A percentile compares a stretch with the other conserved stretches of the same genome.
phyloP scores from a whole-genome alignment of 2,888 invertebrate genomes.

The Geophilus truncorum region DNA sequence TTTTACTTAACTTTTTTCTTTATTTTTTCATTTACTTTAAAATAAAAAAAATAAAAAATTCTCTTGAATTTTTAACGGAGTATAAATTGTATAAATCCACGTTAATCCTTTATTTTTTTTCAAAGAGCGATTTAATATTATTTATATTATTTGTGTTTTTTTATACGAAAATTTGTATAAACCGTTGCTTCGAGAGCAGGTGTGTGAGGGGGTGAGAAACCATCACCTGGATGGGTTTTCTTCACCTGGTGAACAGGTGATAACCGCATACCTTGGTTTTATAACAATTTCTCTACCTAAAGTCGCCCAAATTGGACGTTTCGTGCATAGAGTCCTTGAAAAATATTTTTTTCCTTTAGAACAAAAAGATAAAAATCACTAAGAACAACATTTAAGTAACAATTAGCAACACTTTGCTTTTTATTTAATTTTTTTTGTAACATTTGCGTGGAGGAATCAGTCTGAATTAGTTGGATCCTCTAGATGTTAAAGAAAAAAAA shows the following conservation, averaged over 20 bases:
- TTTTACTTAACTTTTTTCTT: background rate
- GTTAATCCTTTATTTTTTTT: background rate
- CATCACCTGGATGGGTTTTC: background rate
- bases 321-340: no score
- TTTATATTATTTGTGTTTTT: background rate
- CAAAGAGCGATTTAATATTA: background rate
- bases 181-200: slow-evolving; percentile 4
- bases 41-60: background rate
- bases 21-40: background rate
- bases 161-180: background rate
- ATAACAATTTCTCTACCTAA: no score
- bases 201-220: background rate
- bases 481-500: background rate
- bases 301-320: no score
- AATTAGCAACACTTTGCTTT: no score
- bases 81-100: background rate
- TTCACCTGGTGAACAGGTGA: slow-evolving; percentile 1
- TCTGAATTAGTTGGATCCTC: background rate
- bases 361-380: background rate
- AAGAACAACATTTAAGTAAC: no score
- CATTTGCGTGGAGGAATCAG: no score
- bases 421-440: no score
- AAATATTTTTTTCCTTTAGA: background rate
- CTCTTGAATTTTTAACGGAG: background rate
- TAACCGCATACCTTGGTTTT: background rate